Base-by-base conservation (phyloP, 2,888 invertebrate genomes). In the Lithophane semibrunnea region DNA sequence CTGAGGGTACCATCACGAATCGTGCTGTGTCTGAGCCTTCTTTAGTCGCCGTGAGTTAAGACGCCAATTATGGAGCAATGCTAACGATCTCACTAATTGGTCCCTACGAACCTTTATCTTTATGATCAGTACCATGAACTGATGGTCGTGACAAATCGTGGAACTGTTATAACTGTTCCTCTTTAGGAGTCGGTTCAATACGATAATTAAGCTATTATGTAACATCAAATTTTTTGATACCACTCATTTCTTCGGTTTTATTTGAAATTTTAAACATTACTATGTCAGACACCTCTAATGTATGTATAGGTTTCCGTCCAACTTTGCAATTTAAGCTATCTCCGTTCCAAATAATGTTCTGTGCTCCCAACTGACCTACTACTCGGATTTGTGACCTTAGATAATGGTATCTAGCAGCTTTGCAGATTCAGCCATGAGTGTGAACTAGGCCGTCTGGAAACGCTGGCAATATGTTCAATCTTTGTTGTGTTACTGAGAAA, bases 51-150 rank as follows among this genome's bases (percentile, higher is more conserved):
- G 73, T 79, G 85, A 88, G 82, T 90, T 88, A 87, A 90, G 83
- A 85, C 82, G 82, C 88, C 91, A 89, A 91, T 91, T 91, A 91
- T 86, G 84, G 85, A 88, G 86, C 90, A 83, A 88, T 85, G 86
- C 88, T 91, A 91, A 91, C 89, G 88, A 91, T 85, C 86, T 68
- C 81, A 84, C 88, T 91, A 91, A 91, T 91, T 91, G 91, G 89
- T 89, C 87, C 87, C 88, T 88, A 82, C 61, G 70, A 83, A 86
- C 86, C 88, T 88, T 91, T 86, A 83, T 90, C 88, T 87, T 86
- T 82, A 84, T 73, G 65, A 86, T 88, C 88, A 64, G 75, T 76
- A 72, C 83, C 74, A 80, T 81, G 75, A 77, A 77, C 66, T 81
- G 81, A 74, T 74, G 72, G 47, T 88, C 88, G 88, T 88, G 88